A percentile compares a stretch with the other conserved stretches of the same genome.
These are phyloP conservation scores for Ancistrus triradiatus DNA, from an alignment of 2,113 vertebrate genomes.

Conservation along the genomic window DNA sequence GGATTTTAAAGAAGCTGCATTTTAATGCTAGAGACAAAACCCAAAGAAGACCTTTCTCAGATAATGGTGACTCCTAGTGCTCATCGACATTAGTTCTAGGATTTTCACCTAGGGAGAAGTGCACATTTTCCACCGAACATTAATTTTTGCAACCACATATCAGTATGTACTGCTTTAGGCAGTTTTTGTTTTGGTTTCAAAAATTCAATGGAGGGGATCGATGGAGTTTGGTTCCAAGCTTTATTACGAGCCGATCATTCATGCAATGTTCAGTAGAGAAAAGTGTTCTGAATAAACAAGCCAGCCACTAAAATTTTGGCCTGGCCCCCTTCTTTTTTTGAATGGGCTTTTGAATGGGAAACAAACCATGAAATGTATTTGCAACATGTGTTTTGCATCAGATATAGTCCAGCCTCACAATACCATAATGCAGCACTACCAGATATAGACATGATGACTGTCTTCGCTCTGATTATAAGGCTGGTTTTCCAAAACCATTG, in stretches of 20 bases:
- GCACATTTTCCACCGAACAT: background rate
- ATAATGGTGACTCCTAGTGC: no score
- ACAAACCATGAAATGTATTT: background rate
- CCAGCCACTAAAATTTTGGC: no score
- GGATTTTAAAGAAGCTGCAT: constrained; percentile 40
- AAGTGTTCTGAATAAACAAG: no score
- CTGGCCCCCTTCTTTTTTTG: no score
- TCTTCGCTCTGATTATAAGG: background rate
- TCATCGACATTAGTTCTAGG: background rate
- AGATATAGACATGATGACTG: background rate
- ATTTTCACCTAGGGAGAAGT: background rate
- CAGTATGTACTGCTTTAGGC: background rate
- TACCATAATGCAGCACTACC: background rate
- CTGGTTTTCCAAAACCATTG: no score
- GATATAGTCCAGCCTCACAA: background rate
- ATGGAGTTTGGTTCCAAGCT: no score
- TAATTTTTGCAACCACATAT: background rate
- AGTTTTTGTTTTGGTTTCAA: constrained; percentile 1
- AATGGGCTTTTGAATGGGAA: no score
- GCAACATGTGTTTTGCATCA: constrained; percentile 40
- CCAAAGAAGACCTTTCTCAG: background rate
- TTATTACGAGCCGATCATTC: no score
- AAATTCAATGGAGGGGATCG: no score
- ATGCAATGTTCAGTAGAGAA: no score
- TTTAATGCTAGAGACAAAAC: background rate